Evolutionary conservation across 2,113 vertebrate species (phyloP).

Genomic region (Cyprinodon tularosa): DNA sequence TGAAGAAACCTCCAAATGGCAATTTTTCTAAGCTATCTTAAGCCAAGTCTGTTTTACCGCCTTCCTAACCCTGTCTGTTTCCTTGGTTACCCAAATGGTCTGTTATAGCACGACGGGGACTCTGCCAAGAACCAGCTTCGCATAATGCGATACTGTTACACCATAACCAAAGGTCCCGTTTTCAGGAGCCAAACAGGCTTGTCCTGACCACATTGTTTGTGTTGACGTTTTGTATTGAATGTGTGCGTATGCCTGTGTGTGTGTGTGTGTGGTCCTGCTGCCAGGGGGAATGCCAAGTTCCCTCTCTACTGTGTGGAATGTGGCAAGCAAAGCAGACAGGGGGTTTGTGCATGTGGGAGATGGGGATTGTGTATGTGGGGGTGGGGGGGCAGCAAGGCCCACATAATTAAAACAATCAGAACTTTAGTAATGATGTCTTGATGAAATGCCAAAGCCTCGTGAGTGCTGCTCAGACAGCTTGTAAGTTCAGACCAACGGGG

Average conservation of each 20-base stretch:
- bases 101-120: constrained; percentile 38
- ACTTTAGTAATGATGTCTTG: constrained; percentile 2
- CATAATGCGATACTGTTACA: constrained; percentile 67
- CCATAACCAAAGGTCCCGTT: constrained; percentile 40
- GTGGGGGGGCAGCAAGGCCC: constrained; percentile 1
- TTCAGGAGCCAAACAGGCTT: constrained; percentile 39
- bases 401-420: constrained; percentile 6
- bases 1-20: constrained; percentile 28
- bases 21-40: constrained; percentile 32
- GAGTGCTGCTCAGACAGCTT: not conserved
- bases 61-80: constrained; percentile 34
- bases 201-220: constrained; percentile 61
- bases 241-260: constrained; percentile 28
- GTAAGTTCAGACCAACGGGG: not conserved
- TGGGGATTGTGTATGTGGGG: constrained; percentile 1
- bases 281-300: constrained; percentile 65
- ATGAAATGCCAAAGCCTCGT: constrained; percentile 2
- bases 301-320: constrained; percentile 64
- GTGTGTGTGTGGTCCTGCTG: constrained; percentile 70
- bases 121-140: constrained; percentile 47
- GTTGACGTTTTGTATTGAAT: constrained; percentile 56
- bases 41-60: constrained; percentile 32
- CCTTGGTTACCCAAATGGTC: constrained; percentile 54
- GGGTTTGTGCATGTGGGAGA: constrained; percentile 28
- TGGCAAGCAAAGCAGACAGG: constrained; percentile 41